A percentile compares a stretch with the other conserved stretches of the same genome.
Conservation (phyloP, 2,888 invertebrate species). For the Incurvaria masculella region DNA sequence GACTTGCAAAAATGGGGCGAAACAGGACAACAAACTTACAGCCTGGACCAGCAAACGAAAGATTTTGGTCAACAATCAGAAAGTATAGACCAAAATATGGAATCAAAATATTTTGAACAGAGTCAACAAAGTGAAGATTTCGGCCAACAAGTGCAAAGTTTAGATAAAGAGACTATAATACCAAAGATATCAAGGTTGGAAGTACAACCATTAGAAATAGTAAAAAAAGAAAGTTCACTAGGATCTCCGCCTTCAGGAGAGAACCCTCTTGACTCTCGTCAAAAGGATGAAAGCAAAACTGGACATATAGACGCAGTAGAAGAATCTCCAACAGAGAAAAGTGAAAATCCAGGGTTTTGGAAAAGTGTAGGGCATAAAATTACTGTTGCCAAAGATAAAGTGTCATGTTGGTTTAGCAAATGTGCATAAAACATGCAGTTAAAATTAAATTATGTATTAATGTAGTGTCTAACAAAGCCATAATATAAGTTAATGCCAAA, state of each 20-base stretch:
- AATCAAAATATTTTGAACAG: conserved; percentile 9
- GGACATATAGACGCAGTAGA: conserved; percentile 18
- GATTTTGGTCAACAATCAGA: conserved; percentile 11
- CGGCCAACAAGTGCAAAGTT: conserved; percentile 6
- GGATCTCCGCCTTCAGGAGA: neutral
- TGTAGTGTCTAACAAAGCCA: too few relatives aligned
- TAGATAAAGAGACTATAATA: conserved; percentile 9
- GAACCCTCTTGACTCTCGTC: too few relatives aligned
- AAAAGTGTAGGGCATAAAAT: conserved; percentile 51
- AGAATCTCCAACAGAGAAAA: conserved; percentile 14
- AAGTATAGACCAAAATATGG: neutral
- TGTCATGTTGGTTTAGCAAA: conserved; percentile 48
- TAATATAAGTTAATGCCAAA: too few relatives aligned
- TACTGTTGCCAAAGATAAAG: conserved; percentile 46
- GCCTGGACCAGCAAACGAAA: conserved; percentile 15
- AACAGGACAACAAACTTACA: conserved; percentile 6
- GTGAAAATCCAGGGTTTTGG: conserved; percentile 54
- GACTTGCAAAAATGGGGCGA: neutral
- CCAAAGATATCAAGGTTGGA: conserved; percentile 10
- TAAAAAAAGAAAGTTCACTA: conserved; percentile 17
- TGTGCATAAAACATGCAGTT: too few relatives aligned
- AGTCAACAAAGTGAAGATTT: conserved; percentile 11
- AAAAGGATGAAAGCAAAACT: too few relatives aligned
- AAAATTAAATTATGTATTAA: too few relatives aligned
- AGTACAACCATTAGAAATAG: conserved; percentile 11